Evolutionary conservation across 2,888 invertebrate genomes (phyloP), one percentile per base, ranked within the genome.

Genomic region (Celastrina argiolus): DNA sequence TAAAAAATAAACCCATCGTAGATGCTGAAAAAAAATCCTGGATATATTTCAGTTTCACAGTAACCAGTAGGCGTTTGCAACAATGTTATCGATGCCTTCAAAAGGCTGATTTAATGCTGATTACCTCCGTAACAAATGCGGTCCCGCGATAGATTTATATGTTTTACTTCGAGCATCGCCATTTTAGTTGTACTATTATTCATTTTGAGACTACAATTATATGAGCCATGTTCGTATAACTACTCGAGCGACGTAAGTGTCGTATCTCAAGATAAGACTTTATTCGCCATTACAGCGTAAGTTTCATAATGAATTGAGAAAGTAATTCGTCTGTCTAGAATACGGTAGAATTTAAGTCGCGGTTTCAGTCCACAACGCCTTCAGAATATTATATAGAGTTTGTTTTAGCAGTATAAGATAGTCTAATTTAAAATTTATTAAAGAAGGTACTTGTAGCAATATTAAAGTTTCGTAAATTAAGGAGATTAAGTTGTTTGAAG

Each of bases 31-130:
- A n/a, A n/a, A n/a, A n/a, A n/a, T n/a, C n/a, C n/a, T n/a, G n/a
- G n/a, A n/a, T n/a, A n/a, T n/a, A n/a, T n/a, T n/a, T n/a, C n/a
- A n/a, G n/a, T n/a, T n/a, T n/a, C n/a, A n/a, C n/a, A n/a, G n/a
- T n/a, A n/a, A n/a, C n/a, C n/a, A 7, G 42, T 42, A 42, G 16
- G 2, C 42, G 7, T 42, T 16, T n/a, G 5, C 42, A 14, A 42
- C 42, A 42, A 42, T 12, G 26, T 56, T 56, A 56, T 56, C 56
- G 56, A 14, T 26, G 28, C 56, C 56, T 56, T 26, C 56, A 56
- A 22, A 56, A 28, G 12, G 28, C 56, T 56, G 56, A 56, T 56
- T 56, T 56, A 56, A 26, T 56, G 56, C 56, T 56, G 56, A 56
- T 56, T 56, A 56, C 26, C 26, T 56, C 56, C 56, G 8, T 12